Conservation (phyloP, 2,113 vertebrate species). For the Caranx ignobilis region DNA sequence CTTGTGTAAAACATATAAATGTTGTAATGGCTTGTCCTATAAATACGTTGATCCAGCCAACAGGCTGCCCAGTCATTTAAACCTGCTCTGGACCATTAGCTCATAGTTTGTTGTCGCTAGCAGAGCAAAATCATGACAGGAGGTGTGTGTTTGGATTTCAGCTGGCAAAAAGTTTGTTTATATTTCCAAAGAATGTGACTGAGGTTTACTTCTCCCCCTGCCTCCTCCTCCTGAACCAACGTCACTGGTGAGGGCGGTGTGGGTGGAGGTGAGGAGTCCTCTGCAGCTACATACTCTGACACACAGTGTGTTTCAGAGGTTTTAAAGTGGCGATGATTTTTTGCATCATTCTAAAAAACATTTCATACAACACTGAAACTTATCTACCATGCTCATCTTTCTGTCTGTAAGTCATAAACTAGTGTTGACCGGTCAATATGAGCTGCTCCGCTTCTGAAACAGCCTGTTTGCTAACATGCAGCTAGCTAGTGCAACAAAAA, state of each 20-base stretch:
- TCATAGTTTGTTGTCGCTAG: neutral
- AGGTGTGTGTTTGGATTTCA: neutral
- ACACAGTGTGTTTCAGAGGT: no score
- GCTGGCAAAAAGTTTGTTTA: neutral
- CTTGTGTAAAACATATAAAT: no score
- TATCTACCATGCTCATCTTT: no score
- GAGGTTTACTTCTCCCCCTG: neutral
- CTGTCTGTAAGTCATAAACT: no score
- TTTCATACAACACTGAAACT: no score
- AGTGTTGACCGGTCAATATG: no score
- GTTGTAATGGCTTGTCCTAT: neutral
- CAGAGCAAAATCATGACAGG: neutral
- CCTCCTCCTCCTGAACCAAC: neutral
- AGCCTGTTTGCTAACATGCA: no score
- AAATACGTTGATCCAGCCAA: neutral
- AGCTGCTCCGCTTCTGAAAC: no score
- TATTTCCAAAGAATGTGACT: neutral
- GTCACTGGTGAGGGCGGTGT: neutral
- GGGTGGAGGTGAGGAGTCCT: neutral
- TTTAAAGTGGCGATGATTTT: no score
- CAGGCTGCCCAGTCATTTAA: neutral
- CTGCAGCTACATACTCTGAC: no score
- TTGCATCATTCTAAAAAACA: no score
- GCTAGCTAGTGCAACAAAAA: no score
- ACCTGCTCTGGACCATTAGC: neutral